Conservation (phyloP, 2,888 invertebrate species). For the Archips crataeganus region DNA sequence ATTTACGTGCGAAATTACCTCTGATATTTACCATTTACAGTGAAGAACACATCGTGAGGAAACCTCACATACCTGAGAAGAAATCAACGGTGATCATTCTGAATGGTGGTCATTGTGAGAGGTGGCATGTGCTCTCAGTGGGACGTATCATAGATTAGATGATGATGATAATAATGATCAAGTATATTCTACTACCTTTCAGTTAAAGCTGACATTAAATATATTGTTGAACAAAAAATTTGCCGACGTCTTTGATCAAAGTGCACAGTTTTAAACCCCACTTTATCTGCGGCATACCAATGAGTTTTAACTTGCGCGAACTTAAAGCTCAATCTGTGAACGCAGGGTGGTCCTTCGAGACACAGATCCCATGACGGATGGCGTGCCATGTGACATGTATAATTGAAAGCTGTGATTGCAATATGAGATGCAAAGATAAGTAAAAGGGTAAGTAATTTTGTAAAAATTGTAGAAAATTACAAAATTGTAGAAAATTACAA, state of each 20-base stretch:
- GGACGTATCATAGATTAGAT: no score
- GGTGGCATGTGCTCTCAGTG: no score
- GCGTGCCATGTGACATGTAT: conserved; percentile 11
- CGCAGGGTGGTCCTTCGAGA: conserved; percentile 10
- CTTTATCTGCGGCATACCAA: conserved; percentile 15
- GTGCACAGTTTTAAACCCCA: conserved; percentile 2
- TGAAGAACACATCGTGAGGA: no score
- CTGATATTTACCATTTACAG: no score
- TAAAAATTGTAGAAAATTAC: no score
- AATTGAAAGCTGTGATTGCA: conserved; percentile 18
- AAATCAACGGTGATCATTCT: no score
- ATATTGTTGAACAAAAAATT: not conserved
- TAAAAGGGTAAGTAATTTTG: not conserved
- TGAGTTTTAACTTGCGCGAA: conserved; percentile 23
- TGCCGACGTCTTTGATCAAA: conserved; percentile 5
- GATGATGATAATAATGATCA: no score
- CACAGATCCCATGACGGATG: conserved; percentile 26
- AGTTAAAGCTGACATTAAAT: not conserved
- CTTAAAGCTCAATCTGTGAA: conserved; percentile 25
- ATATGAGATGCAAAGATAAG: not conserved
- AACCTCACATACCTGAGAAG: no score
- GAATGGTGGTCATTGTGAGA: no score
- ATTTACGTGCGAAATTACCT: no score
- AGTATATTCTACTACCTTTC: no score
- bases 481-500: no score